phyloP scores from a whole-genome alignment of 2,888 invertebrate genomes.

The Oasisia sp. region DNA sequence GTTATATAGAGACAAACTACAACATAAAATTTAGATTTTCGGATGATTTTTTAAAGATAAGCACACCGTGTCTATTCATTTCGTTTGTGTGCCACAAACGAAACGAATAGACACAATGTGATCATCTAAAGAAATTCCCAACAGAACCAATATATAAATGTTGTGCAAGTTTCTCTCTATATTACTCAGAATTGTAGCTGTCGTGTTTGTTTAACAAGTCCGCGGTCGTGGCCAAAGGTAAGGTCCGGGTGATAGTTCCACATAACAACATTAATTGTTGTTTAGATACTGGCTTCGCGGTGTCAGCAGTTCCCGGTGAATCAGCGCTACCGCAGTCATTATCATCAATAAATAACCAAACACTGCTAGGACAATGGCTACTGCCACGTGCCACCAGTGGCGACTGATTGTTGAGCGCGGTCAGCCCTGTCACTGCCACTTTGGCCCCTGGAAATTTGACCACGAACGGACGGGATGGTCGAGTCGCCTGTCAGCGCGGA shows the following conservation, averaged over 20 bases:
- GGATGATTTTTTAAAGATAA: no score
- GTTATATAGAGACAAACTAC: no score
- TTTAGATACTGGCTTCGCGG: neutral
- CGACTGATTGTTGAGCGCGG: neutral
- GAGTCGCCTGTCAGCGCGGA: neutral
- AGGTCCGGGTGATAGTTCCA: neutral
- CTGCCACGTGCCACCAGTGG: neutral
- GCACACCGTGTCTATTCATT: no score
- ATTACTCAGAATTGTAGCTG: no score
- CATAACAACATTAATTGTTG: neutral
- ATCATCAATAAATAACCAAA: neutral
- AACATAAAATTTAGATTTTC: no score
- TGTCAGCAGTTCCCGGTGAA: neutral
- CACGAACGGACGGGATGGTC: neutral
- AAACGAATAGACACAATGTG: no score
- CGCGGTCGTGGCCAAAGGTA: neutral
- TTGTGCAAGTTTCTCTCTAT: no score
- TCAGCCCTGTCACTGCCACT: neutral
- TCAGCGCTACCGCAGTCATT: neutral
- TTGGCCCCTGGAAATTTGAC: neutral
- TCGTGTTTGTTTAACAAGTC: neutral
- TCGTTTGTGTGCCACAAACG: no score
- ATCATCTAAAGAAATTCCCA: no score
- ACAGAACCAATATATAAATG: no score
- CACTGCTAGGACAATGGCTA: neutral